These are phyloP conservation scores for Hybos culiciformis DNA, from an alignment of 2,888 invertebrate species.

Conservation along the genomic window DNA sequence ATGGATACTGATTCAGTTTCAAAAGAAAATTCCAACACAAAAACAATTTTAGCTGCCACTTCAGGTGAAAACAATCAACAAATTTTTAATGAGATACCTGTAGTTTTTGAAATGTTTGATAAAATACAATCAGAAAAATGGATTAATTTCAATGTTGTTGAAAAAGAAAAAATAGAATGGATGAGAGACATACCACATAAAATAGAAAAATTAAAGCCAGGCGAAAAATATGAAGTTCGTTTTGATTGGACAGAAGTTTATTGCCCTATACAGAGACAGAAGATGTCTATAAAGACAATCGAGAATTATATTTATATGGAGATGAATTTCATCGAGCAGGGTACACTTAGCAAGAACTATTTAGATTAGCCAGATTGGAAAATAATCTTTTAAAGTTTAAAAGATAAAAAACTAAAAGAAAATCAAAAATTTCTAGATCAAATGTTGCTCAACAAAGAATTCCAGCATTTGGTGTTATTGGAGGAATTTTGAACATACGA, in stretches of 20 bases:
- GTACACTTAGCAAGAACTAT: slow-evolving; percentile 76
- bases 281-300: slow-evolving; percentile 41
- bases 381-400: too few species aligned
- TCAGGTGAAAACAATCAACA: too few species aligned
- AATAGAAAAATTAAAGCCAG: slow-evolving; percentile 41
- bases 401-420: too few species aligned
- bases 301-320: slow-evolving; percentile 80
- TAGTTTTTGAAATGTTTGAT: slow-evolving; percentile 44
- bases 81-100: too few species aligned
- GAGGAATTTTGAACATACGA: slow-evolving; percentile 64
- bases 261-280: slow-evolving; percentile 52
- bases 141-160: slow-evolving; percentile 75
- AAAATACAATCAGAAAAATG: slow-evolving; percentile 53
- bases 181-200: slow-evolving; percentile 54
- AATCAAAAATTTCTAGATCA: slow-evolving; percentile 39
- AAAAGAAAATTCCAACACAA: slow-evolving; percentile 13
- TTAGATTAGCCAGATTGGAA: slow-evolving; percentile 59
- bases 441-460: slow-evolving; percentile 71
- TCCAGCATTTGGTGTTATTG: slow-evolving; percentile 63
- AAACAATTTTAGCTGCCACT: background rate
- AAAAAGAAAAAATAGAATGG: slow-evolving; percentile 80
- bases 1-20: too few species aligned
- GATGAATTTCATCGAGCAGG: slow-evolving; percentile 84
- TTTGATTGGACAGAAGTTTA: slow-evolving; percentile 72
- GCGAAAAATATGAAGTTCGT: slow-evolving; percentile 59